phyloP scores from a whole-genome alignment of 2,113 vertebrate genomes.

The Plestiodon gilberti region DNA sequence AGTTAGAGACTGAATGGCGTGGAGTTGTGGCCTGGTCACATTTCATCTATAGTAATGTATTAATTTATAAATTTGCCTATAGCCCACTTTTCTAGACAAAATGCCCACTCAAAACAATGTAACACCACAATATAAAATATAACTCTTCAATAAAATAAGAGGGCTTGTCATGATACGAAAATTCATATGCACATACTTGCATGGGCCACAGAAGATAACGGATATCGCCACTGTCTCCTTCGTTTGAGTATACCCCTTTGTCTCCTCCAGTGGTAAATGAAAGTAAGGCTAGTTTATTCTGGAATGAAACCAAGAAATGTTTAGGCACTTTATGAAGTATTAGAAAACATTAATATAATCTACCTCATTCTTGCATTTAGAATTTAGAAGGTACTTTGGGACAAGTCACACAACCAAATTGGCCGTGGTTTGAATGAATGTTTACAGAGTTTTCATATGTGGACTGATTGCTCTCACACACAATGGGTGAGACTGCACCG shows the following conservation, averaged over 20 bases:
- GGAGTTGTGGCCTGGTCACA: neutral
- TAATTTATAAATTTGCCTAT: no score
- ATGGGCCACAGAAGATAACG: conserved; percentile 78
- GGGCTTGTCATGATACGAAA: rapidly evolving
- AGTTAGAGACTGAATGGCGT: neutral
- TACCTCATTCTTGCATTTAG: neutral
- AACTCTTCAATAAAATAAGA: neutral
- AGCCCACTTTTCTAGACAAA: no score
- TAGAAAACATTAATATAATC: neutral
- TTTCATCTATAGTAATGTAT: no score
- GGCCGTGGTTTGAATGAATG: neutral
- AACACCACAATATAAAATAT: no score
- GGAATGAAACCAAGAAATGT: conserved; percentile 14
- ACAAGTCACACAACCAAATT: neutral
- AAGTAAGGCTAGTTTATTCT: conserved; percentile 75
- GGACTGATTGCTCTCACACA: no score
- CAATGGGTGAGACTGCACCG: no score
- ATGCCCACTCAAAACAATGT: no score
- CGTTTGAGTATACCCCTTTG: conserved; percentile 52
- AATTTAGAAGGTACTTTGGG: neutral
- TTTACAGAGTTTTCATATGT: neutral
- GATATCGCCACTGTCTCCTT: conserved; percentile 55
- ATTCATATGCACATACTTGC: conserved; percentile 65
- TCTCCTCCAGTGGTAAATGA: conserved; percentile 76
- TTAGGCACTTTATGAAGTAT: neutral